phyloP scores from a whole-genome alignment of 2,888 invertebrate genomes.

The Lasioglossum marginatum region DNA sequence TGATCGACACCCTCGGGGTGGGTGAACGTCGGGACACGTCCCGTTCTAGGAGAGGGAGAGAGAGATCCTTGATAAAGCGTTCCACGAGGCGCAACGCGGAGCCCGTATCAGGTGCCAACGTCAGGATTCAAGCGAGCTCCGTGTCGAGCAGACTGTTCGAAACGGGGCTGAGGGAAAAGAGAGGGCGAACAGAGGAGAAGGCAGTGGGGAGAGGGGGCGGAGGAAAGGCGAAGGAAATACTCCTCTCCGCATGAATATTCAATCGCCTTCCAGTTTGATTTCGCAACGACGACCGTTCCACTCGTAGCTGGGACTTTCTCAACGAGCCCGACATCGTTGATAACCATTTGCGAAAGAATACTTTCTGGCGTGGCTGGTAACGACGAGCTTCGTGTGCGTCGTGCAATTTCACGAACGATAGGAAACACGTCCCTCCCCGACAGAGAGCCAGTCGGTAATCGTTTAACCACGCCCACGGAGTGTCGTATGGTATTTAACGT shows the following conservation, averaged over 20 bases:
- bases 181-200: neutral
- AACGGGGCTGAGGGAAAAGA: neutral
- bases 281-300: slow-evolving; percentile 54
- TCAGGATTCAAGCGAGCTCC: slow-evolving; percentile 54
- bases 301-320: slow-evolving; percentile 63
- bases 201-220: neutral
- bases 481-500: slow-evolving; percentile 17
- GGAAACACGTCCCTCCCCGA: slow-evolving; percentile 20
- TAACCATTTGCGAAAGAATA: slow-evolving; percentile 58
- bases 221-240: slow-evolving; percentile 13
- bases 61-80: slow-evolving; percentile 58
- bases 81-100: slow-evolving; percentile 36
- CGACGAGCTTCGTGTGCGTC: slow-evolving; percentile 13
- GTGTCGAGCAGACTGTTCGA: slow-evolving; percentile 35
- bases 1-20: slow-evolving; percentile 23
- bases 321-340: slow-evolving; percentile 41
- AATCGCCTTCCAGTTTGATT: slow-evolving; percentile 66
- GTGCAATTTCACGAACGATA: slow-evolving; percentile 26
- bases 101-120: slow-evolving; percentile 62
- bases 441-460: slow-evolving; percentile 17
- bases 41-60: slow-evolving; percentile 11
- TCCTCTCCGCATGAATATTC: slow-evolving; percentile 66
- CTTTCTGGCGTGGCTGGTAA: slow-evolving; percentile 17
- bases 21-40: slow-evolving; percentile 29
- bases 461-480: slow-evolving; percentile 29